Conservation (phyloP, 2,113 vertebrate species). For the Carassius gibelio region DNA sequence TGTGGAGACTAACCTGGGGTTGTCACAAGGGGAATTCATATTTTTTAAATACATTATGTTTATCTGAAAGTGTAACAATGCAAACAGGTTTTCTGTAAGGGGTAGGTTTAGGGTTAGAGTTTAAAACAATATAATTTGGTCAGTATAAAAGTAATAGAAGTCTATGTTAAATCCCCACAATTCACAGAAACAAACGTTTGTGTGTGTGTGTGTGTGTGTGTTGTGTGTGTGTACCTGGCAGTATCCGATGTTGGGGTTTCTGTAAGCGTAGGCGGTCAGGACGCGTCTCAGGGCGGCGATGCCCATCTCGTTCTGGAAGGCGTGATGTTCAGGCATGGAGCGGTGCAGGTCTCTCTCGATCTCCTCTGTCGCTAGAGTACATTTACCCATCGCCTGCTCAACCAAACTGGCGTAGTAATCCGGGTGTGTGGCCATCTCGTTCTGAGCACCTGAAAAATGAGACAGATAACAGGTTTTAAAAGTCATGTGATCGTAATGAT, state of each 20-base stretch:
- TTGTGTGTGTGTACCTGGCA: slow-evolving; percentile 82
- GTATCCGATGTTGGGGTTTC: slow-evolving; percentile 95
- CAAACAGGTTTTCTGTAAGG: too few species aligned
- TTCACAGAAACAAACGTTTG: too few species aligned
- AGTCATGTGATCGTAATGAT: background rate
- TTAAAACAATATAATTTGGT: too few species aligned
- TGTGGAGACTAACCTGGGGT: too few species aligned
- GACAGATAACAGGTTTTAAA: background rate
- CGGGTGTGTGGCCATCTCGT: slow-evolving; percentile 91
- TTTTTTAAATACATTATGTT: too few species aligned
- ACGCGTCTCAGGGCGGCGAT: slow-evolving; percentile 94
- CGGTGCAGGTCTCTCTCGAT: slow-evolving; percentile 97
- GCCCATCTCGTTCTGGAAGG: slow-evolving; percentile 94
- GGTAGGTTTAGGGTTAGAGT: too few species aligned
- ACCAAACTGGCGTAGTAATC: slow-evolving; percentile 91
- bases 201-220: too few species aligned
- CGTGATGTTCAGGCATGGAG: slow-evolving; percentile 96
- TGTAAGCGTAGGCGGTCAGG: slow-evolving; percentile 93
- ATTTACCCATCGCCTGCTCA: slow-evolving; percentile 85
- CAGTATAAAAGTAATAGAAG: too few species aligned
- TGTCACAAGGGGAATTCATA: too few species aligned
- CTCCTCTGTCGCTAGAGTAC: slow-evolving; percentile 92
- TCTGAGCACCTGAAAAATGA: slow-evolving; percentile 84
- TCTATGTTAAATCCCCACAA: too few species aligned
- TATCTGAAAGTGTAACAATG: too few species aligned